Conservation (phyloP, 2,797 vertebrate genomes). For the Tragopan temminckii region DNA sequence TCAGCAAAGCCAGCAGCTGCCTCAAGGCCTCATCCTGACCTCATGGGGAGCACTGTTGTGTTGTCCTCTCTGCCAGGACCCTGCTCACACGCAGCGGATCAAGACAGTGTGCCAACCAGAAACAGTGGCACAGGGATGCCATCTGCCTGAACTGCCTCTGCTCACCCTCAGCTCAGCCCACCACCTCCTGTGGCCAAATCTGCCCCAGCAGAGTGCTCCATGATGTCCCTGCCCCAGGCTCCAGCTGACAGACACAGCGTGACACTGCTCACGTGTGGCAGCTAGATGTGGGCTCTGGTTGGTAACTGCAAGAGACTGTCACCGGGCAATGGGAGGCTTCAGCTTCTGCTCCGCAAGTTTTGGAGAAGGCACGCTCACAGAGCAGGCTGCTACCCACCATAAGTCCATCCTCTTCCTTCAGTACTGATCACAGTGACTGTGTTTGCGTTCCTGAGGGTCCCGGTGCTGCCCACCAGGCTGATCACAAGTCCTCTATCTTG, state of each 20-base stretch:
- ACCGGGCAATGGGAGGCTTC: neutral
- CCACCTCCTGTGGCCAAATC: neutral
- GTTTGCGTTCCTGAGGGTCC: neutral
- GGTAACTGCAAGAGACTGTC: neutral
- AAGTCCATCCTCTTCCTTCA: rapidly evolving
- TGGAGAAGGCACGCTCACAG: neutral
- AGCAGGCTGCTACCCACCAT: neutral
- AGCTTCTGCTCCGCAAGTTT: neutral
- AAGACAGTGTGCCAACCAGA: neutral
- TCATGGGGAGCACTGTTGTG: rapidly evolving
- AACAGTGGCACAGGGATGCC: rapidly evolving
- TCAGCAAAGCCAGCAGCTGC: neutral
- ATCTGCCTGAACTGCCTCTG: neutral
- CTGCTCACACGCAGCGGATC: rapidly evolving
- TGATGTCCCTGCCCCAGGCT: neutral
- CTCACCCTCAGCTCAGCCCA: neutral
- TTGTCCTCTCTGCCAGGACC: neutral
- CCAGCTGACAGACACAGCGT: neutral
- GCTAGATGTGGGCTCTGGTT: neutral
- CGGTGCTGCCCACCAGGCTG: rapidly evolving
- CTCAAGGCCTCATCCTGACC: neutral
- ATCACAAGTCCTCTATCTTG: neutral
- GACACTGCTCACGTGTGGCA: rapidly evolving
- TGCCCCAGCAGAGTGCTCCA: rapidly evolving
- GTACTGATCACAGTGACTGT: rapidly evolving